phyloP scores from a whole-genome alignment of 2,113 vertebrate species.

The Diglossa brunneiventris region DNA sequence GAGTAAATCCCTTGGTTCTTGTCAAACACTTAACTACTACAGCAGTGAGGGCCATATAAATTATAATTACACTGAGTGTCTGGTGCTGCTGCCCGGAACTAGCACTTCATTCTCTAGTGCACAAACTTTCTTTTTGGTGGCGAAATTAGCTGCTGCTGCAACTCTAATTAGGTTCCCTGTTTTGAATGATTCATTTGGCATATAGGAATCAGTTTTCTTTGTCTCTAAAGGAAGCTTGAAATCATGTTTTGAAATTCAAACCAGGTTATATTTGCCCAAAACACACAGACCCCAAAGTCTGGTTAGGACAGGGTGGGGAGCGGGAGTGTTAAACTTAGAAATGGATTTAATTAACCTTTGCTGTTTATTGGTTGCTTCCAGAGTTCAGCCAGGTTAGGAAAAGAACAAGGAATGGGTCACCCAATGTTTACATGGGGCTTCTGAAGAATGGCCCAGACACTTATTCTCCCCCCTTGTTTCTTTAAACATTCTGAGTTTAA shows the following conservation, averaged over 20 bases:
- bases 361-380: slow-evolving; percentile 64
- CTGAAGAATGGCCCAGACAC: slow-evolving; percentile 51
- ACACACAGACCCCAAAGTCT: slow-evolving; percentile 34
- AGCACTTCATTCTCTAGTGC: slow-evolving; percentile 54
- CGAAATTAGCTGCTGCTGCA: slow-evolving; percentile 30
- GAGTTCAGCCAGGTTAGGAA: slow-evolving; percentile 66
- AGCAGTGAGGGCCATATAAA: slow-evolving; percentile 46
- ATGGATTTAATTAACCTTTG: slow-evolving; percentile 66
- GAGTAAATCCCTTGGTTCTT: slow-evolving; percentile 53
- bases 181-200: slow-evolving; percentile 19
- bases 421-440: slow-evolving; percentile 29
- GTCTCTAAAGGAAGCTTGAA: slow-evolving; percentile 37
- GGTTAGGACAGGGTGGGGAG: slow-evolving; percentile 48
- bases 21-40: slow-evolving; percentile 30
- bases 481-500: slow-evolving; percentile 39
- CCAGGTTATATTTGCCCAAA: slow-evolving; percentile 51
- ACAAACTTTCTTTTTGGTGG: slow-evolving; percentile 42
- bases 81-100: slow-evolving; percentile 53
- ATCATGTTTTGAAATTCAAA: slow-evolving; percentile 57
- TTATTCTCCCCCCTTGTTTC: slow-evolving; percentile 3
- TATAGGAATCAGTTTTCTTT: slow-evolving; percentile 46
- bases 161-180: slow-evolving; percentile 41
- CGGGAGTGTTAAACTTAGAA: slow-evolving; percentile 66
- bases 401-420: slow-evolving; percentile 63
- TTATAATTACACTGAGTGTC: slow-evolving; percentile 48